phyloP scores from a whole-genome alignment of 2,113 vertebrate species.

The rabbit (Oryctolagus cuniculus) region DNA sequence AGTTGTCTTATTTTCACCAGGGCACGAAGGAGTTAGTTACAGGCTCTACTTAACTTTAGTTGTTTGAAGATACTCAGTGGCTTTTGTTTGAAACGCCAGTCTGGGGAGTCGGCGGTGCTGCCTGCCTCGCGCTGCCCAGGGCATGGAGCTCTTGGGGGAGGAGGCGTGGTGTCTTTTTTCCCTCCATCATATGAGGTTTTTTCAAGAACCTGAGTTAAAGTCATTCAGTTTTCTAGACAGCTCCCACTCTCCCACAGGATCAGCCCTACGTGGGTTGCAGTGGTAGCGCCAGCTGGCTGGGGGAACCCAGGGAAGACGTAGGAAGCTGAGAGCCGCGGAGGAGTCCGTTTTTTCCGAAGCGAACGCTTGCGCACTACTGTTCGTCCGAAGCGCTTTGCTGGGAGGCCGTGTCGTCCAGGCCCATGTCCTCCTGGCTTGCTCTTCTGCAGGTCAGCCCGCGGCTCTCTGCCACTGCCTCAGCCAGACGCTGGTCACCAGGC shows the following conservation, averaged over 20 bases:
- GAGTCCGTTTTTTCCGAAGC: rapidly evolving
- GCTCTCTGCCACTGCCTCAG: not conserved
- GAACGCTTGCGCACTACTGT: not conserved
- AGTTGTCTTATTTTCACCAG: not conserved
- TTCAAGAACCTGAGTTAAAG: conserved; percentile 66
- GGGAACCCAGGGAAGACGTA: too few species aligned
- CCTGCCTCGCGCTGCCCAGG: rapidly evolving
- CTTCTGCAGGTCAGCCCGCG: conserved; percentile 64
- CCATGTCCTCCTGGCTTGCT: conserved; percentile 83
- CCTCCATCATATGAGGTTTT: not conserved
- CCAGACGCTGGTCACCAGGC: rapidly evolving
- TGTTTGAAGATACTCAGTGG: not conserved
- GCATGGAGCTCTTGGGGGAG: not conserved
- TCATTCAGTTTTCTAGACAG: not conserved
- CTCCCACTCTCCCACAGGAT: not conserved
- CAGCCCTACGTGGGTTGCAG: rapidly evolving
- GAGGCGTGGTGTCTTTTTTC: not conserved
- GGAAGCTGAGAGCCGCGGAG: too few species aligned
- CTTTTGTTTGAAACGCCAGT: conserved; percentile 15
- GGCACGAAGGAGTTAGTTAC: not conserved
- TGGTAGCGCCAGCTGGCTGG: not conserved
- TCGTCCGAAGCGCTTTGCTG: conserved; percentile 76
- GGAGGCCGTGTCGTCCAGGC: conserved; percentile 80
- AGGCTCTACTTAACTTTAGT: not conserved
- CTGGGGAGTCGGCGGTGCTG: not conserved